A percentile compares a stretch with the other conserved stretches of the same genome.
Conservation (phyloP, 2,113 vertebrate species). For the Dicaeum eximium region DNA sequence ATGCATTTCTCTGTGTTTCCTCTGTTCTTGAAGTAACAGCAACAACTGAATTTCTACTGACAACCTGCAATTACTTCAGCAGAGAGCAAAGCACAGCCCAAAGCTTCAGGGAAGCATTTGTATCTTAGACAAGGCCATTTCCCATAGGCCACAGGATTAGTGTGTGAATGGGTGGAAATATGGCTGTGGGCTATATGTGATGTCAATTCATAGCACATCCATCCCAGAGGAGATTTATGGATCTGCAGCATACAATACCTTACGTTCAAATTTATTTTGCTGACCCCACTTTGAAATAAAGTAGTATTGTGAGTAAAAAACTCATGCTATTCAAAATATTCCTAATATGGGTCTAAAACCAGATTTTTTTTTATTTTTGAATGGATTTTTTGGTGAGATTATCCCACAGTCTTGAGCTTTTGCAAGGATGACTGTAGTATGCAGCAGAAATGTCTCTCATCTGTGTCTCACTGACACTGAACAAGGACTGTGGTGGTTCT, state of each 20-base stretch:
- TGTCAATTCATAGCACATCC: not conserved
- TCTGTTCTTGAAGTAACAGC: not conserved
- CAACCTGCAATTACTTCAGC: slow-evolving; percentile 8
- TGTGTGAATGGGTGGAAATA: not conserved
- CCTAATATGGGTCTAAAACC: not conserved
- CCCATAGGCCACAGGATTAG: not conserved
- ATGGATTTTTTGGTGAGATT: not conserved
- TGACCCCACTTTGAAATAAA: not conserved
- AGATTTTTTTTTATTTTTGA: not conserved
- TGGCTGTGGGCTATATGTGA: not conserved
- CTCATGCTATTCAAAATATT: not conserved
- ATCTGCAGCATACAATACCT: not conserved
- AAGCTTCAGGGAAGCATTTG: not conserved
- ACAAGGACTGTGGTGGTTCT: not conserved
- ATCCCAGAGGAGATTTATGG: not conserved
- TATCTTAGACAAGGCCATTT: not conserved
- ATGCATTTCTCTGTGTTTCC: not conserved
- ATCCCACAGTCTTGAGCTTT: not conserved
- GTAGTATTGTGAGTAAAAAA: not conserved
- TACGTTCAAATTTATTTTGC: not conserved
- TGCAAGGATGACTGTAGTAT: not conserved
- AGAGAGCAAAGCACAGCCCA: not conserved
- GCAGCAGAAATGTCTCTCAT: not conserved
- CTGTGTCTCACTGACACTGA: not conserved
- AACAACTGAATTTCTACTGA: slow-evolving; percentile 1